Evolutionary conservation across 1,140 invertebrate species (phyloP).

Genomic region (Lordiphosa stackelbergi): DNA sequence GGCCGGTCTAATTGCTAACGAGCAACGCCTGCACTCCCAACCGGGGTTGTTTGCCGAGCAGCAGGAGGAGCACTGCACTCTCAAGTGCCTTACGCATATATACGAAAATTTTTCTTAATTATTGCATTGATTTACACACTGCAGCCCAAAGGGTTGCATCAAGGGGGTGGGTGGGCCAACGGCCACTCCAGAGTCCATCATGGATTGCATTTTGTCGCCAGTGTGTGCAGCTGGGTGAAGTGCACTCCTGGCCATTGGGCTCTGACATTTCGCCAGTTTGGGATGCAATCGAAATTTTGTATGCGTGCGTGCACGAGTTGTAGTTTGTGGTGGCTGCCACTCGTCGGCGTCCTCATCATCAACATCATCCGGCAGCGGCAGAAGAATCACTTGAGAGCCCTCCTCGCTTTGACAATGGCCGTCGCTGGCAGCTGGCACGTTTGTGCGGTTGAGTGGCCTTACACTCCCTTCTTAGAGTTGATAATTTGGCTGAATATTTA

Average conservation of each 20-base stretch:
- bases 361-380: constrained; percentile 29
- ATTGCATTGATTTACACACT: constrained; percentile 68
- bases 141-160: constrained; percentile 29
- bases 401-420: constrained; percentile 57
- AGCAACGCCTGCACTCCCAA: constrained; percentile 15
- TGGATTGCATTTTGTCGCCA: constrained; percentile 60
- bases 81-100: constrained; percentile 61
- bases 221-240: constrained; percentile 47
- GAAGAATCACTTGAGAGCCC: constrained; percentile 44
- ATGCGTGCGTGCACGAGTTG: constrained; percentile 67
- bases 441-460: constrained; percentile 57
- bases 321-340: constrained; percentile 62
- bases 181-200: constrained; percentile 46
- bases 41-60: constrained; percentile 26
- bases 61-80: constrained; percentile 30
- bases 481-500: constrained; percentile 38
- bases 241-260: constrained; percentile 47
- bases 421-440: constrained; percentile 66
- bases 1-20: constrained; percentile 66
- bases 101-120: constrained; percentile 59
- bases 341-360: constrained; percentile 24
- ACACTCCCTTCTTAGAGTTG: background rate
- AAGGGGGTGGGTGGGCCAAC: constrained; percentile 11
- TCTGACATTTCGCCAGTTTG: constrained; percentile 59
- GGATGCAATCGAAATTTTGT: constrained; percentile 55